Evolutionary conservation across 2,113 vertebrate species (phyloP).

Genomic region (Pseudois nayaur): DNA sequence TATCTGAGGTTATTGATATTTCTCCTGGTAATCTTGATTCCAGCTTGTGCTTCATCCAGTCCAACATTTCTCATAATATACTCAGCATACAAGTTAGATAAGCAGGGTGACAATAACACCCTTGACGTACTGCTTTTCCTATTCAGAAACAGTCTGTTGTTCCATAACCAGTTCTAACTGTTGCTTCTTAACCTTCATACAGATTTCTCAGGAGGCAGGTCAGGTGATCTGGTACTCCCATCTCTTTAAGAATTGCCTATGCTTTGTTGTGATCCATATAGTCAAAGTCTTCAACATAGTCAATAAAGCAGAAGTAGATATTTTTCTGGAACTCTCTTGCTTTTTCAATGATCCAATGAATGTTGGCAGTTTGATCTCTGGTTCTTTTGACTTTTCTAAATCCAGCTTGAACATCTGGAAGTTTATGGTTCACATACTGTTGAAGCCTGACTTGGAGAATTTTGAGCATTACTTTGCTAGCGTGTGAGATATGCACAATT

Average conservation of each 20-base stretch:
- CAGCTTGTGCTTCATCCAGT: not conserved
- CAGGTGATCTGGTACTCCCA: not conserved
- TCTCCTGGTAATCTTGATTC: not conserved
- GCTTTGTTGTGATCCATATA: not conserved
- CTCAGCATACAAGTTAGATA: not conserved
- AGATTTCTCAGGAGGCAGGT: not conserved
- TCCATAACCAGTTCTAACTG: not conserved
- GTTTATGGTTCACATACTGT: not conserved
- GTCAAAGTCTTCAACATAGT: not conserved
- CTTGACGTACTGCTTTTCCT: accelerated
- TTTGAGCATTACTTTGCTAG: not conserved
- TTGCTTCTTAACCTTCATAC: not conserved
- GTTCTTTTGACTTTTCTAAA: not conserved
- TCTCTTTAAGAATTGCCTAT: not conserved
- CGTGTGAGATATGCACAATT: accelerated
- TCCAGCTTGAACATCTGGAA: not conserved
- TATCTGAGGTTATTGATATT: not conserved
- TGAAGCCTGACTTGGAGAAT: not conserved
- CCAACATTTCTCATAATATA: not conserved
- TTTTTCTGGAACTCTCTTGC: not conserved
- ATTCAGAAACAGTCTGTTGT: not conserved
- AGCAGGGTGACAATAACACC: not conserved
- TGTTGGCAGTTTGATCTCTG: not conserved
- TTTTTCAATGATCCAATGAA: not conserved
- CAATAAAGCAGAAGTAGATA: not conserved